Conservation (phyloP, 2,888 invertebrate species). For the Opisthograptis luteolata region DNA sequence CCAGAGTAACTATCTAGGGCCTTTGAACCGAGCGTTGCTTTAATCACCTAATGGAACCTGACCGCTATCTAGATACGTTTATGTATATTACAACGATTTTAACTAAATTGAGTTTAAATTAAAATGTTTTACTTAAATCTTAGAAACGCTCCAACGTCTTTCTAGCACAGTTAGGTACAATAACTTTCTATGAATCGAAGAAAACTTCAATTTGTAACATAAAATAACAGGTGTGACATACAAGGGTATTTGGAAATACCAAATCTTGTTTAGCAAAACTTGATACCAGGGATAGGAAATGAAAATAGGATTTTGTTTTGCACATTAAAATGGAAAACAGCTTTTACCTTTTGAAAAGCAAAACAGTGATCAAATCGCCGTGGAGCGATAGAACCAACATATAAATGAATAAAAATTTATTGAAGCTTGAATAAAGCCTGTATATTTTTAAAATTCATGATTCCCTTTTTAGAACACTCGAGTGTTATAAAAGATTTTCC, state of each 20-base stretch:
- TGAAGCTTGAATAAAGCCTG: constrained; percentile 9
- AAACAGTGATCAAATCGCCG: constrained; percentile 7
- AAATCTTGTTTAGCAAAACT: constrained; percentile 9
- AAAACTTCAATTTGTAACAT: neutral
- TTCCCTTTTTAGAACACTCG: constrained; percentile 2
- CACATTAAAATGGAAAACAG: constrained; percentile 8
- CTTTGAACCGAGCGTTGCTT: constrained; percentile 7
- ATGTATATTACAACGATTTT: constrained; percentile 1
- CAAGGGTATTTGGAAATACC: neutral
- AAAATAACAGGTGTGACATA: constrained; percentile 5
- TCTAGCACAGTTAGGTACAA: neutral
- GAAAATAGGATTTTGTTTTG: constrained; percentile 6
- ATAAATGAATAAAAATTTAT: constrained; percentile 12
- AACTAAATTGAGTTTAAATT: neutral
- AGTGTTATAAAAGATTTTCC: constrained; percentile 6
- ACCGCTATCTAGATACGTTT: constrained; percentile 9
- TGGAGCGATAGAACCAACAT: constrained; percentile 4
- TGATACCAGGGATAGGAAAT: constrained; percentile 3
- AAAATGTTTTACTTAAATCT: no score
- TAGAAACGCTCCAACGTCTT: neutral
- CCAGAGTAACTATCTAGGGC: constrained; percentile 35
- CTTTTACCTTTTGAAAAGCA: constrained; percentile 4
- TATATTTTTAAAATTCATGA: constrained; percentile 7
- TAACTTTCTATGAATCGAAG: no score
- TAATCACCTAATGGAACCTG: constrained; percentile 25